Evolutionary conservation across 2,113 vertebrate genomes (phyloP), one percentile per base, ranked within the genome.

Genomic region (Tricholaema leucomelas): DNA sequence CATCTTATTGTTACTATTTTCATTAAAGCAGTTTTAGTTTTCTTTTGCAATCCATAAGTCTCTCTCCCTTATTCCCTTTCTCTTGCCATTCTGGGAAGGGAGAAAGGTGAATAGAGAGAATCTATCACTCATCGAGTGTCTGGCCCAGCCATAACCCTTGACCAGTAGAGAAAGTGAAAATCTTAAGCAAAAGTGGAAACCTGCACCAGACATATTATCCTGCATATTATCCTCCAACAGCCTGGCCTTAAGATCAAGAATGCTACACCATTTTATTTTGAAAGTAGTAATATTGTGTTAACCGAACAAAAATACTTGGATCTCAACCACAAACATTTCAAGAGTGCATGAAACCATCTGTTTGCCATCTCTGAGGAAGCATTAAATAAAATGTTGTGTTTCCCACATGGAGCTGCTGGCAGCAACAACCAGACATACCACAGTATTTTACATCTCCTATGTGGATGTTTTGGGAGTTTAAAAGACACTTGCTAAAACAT

Each of bases 341-440:
- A 74, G 61, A 56, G 52, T 81, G 9, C 36, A n/a, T 91, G 80
- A 90, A 94, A 86, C 46, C 91, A 91, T 90, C 85, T 90, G 91
- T 86, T 93, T 86, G 28, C 33, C 33, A 72, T 71, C 33, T 88
- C 77, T 90, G 77, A 90, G 48, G 72, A 90, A 60, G 17, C 87
- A 88, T 88, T 92, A 85, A 94, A 90, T 83, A 90, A 86, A 85
- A 90, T 63, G 71, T 54, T 87, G 64, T 0, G 0, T 83, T 93
- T 81, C 31, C 58, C 19, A 77, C 60, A 64, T 16, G 60, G 21
- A 93, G 33, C 55, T 88, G 31, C 65, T 93, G 86, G 33, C 88
- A 81, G 31, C 21, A 95, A 31, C 28, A 91, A 46, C 31, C 31
- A 93, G 55, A 81, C 52, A 70, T 77, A 59, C 19, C 55, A n/a